phyloP scores from a whole-genome alignment of 1,140 invertebrate species.

The Rhopalosiphum padi region DNA sequence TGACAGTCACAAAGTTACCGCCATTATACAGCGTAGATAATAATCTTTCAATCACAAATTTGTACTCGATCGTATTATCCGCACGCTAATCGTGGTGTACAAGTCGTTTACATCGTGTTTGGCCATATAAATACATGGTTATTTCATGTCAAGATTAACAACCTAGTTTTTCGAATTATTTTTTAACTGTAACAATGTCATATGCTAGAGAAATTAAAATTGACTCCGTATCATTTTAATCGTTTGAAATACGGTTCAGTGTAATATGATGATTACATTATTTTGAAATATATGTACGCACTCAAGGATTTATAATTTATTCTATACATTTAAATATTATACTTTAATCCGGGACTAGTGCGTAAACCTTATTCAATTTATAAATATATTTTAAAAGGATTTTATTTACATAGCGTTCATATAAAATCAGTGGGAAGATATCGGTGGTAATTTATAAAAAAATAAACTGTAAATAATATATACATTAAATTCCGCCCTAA shows the following conservation, averaged over 20 bases:
- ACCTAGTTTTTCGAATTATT: neutral
- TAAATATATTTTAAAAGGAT: conserved; percentile 20
- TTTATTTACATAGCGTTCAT: neutral
- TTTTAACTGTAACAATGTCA: conserved; percentile 2
- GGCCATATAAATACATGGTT: conserved; percentile 3
- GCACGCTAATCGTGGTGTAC: conserved; percentile 41
- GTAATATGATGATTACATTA: neutral
- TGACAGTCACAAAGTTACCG: conserved; percentile 36
- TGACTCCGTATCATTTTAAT: neutral
- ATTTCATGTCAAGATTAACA: conserved; percentile 35
- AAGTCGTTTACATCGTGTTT: conserved; percentile 49
- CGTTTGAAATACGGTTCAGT: neutral
- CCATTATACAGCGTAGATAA: neutral
- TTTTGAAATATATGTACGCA: neutral
- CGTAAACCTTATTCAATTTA: neutral
- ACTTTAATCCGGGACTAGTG: neutral
- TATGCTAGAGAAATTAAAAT: neutral
- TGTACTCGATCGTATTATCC: conserved; percentile 40
- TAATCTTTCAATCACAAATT: conserved; percentile 46
- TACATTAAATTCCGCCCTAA: conserved; percentile 30
- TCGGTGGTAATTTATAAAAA: neutral
- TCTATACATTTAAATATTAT: neutral
- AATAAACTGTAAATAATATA: conserved; percentile 18
- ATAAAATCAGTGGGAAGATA: conserved; percentile 23
- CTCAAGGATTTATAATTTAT: neutral